phyloP scores from a whole-genome alignment of 2,888 invertebrate species.

The Troides aeacus region DNA sequence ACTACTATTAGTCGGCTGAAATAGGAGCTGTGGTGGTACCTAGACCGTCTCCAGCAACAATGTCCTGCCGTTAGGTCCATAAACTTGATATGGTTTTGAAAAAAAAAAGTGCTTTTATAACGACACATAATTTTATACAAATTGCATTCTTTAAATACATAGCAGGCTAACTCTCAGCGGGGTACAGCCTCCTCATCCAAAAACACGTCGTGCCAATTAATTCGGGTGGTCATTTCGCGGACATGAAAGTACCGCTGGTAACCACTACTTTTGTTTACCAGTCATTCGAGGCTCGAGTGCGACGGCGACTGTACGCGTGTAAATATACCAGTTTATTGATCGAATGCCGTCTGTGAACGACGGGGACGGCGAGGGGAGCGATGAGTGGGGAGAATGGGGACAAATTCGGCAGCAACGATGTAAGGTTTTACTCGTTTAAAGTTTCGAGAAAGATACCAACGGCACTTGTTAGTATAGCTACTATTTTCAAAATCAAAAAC shows the following conservation, averaged over 20 bases:
- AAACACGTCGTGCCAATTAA: slow-evolving; percentile 26
- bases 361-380: too few relatives aligned
- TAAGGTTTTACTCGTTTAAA: too few relatives aligned
- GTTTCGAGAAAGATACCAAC: too few relatives aligned
- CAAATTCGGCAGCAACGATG: too few relatives aligned
- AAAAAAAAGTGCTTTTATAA: neutral
- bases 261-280: slow-evolving; percentile 54
- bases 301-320: slow-evolving; percentile 30
- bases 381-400: too few relatives aligned
- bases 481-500: too few relatives aligned
- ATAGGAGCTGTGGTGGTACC: too few relatives aligned
- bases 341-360: slow-evolving; percentile 1
- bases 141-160: slow-evolving; percentile 13
- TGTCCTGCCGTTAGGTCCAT: neutral
- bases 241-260: slow-evolving; percentile 52
- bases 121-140: slow-evolving; percentile 5
- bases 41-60: too few relatives aligned
- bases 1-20: too few relatives aligned
- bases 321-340: slow-evolving; percentile 26
- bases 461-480: too few relatives aligned
- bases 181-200: slow-evolving; percentile 15
- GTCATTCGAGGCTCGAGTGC: slow-evolving; percentile 44
- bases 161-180: slow-evolving; percentile 19
- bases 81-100: neutral
- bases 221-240: slow-evolving; percentile 46